Percentiles rank a stretch among this genome's conserved stretches.
Conservation (phyloP, 2,797 vertebrate species). For the Tarsius wallacei region DNA sequence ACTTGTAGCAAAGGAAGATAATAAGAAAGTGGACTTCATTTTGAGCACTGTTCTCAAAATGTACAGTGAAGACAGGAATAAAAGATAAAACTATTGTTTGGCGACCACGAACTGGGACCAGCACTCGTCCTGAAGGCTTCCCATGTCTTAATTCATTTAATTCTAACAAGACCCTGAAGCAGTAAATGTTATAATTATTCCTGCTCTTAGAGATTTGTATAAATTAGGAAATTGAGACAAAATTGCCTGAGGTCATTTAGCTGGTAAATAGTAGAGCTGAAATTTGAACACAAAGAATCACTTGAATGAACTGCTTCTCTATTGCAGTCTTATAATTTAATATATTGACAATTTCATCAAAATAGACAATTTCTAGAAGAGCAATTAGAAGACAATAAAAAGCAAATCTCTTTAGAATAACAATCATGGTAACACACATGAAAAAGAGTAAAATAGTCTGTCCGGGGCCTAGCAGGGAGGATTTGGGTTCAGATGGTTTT, state of each 20-base stretch:
- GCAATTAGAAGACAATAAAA: neutral
- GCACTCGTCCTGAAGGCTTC: neutral
- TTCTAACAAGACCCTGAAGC: neutral
- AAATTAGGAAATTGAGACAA: neutral
- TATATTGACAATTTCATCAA: neutral
- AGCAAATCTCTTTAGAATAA: neutral
- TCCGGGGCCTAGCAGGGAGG: neutral
- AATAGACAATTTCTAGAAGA: neutral
- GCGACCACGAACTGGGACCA: neutral
- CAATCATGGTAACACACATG: neutral
- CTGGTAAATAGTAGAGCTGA: neutral
- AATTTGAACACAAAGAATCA: neutral
- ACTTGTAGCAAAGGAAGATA: neutral
- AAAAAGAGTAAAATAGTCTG: neutral
- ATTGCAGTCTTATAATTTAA: neutral
- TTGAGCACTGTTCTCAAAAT: neutral
- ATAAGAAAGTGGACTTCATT: neutral
- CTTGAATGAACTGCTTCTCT: neutral
- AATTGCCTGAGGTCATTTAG: neutral
- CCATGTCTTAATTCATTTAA: neutral
- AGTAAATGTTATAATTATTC: neutral
- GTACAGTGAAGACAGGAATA: neutral
- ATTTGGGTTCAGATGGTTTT: neutral
- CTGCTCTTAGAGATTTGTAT: neutral
- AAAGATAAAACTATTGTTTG: neutral